These are phyloP conservation scores for Lordiphosa collinella DNA, from an alignment of 1,140 invertebrate species.

Conservation along the genomic window DNA sequence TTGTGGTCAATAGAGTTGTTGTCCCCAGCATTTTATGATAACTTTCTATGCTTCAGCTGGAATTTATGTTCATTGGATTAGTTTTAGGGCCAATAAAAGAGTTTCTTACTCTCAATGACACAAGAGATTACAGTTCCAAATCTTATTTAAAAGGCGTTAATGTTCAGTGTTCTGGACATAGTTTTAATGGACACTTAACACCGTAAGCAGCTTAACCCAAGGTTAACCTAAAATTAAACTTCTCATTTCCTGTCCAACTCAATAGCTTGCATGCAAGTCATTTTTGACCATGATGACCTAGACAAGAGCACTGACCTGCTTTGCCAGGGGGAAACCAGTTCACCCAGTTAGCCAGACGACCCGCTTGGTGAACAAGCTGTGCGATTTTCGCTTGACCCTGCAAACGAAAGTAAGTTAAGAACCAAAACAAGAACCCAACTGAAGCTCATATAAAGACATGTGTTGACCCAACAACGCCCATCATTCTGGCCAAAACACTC, in stretches of 20 bases:
- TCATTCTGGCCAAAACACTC: conserved; percentile 7
- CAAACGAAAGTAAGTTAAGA: conserved; percentile 62
- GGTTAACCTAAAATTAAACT: too few species aligned
- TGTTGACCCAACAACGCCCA: neutral
- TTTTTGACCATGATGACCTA: too few species aligned
- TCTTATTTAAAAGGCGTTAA: conserved; percentile 46
- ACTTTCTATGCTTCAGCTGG: conserved; percentile 27
- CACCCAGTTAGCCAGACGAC: conserved; percentile 31
- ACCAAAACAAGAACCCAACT: neutral
- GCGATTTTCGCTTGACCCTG: conserved; percentile 34
- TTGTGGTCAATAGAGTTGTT: conserved; percentile 1
- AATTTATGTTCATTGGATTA: conserved; percentile 43
- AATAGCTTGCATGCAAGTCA: too few species aligned
- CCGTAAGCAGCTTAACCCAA: too few species aligned
- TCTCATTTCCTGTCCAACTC: too few species aligned
- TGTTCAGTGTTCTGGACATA: conserved; percentile 26
- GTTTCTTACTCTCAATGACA: conserved; percentile 3
- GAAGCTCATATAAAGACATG: conserved; percentile 35
- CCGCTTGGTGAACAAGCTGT: conserved; percentile 40
- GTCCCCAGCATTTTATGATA: conserved; percentile 20
- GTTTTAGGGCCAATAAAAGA: conserved; percentile 46
- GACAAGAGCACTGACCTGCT: too few species aligned
- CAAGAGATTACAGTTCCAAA: neutral
- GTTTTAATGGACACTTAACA: too few species aligned
- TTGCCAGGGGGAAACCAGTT: neutral